Evolutionary conservation across 2,888 invertebrate genomes (phyloP), one percentile per base, ranked within the genome.

Genomic region (Tachina fera): DNA sequence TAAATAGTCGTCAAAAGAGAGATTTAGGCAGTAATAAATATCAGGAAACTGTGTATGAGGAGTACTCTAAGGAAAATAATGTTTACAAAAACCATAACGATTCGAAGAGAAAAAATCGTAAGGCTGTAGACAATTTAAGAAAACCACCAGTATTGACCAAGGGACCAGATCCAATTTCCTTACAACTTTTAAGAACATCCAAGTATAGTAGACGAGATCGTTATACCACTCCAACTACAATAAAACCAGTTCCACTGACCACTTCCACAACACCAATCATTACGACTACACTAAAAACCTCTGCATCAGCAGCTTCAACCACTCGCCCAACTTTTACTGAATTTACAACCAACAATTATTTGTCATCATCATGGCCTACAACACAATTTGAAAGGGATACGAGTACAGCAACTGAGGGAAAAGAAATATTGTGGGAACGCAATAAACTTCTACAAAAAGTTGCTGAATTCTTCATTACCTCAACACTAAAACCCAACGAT

Each of bases 201-300:
- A 90, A 88, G 67, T 91, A 91, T 67, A 89, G 90, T 76, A 84
- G 87, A 9, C 78, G 19, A 58, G 78, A 71, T 39, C 71, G 67
- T 56, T 72, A 63, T 75, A 43, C 70, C 0, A 74, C 77, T 49
- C 13, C 79, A 2, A 31, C 78, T 0, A 70, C 49, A 16, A 19
- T 19, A 49, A 56, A 61, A 51, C 16, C 68, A 39, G 10, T 0
- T 16, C 14, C 53, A 3, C 49, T 78, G 0, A 77, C 72, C 11
- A 49, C 63, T 9, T 47, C 31, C 39, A 22, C 65, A 9, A 3
- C 45, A n/a, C 67, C 70, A 10, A n/a, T 65, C 10, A 47, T 31
- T 14, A 63, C 78, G 31, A 72, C 56, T 10, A 53, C 58, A 6
- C 53, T 22, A 47, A 47, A 47, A 45, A 43, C 65, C 9, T 14